These are phyloP conservation scores for Caenorhabditis becei DNA, from an alignment of 2,888 invertebrate species.

Conservation along the genomic window DNA sequence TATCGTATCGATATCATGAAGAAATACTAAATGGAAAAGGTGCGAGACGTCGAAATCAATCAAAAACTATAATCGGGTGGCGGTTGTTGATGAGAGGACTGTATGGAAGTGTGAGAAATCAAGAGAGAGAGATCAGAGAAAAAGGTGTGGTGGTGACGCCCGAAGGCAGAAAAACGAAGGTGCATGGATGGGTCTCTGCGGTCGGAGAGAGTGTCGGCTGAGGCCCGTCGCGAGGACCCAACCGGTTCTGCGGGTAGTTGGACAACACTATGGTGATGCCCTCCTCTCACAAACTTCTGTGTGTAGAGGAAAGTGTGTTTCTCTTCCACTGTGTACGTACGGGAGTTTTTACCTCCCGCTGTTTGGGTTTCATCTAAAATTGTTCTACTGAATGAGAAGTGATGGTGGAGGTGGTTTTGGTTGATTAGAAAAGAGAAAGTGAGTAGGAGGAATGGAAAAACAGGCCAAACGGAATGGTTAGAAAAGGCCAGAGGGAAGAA, in stretches of 20 bases:
- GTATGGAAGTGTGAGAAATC: slow-evolving; percentile 53
- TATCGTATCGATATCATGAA: neutral
- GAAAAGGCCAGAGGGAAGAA: neutral
- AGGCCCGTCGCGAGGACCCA: slow-evolving; percentile 25
- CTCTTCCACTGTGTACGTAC: slow-evolving; percentile 28
- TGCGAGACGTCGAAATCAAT: slow-evolving; percentile 39
- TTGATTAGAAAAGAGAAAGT: neutral
- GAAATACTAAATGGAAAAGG: slow-evolving; percentile 14
- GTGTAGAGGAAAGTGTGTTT: slow-evolving; percentile 10
- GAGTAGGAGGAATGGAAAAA: neutral
- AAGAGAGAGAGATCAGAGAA: slow-evolving; percentile 26
- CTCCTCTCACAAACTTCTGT: slow-evolving; percentile 51
- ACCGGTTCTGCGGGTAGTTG: slow-evolving; percentile 61
- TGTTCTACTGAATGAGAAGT: slow-evolving; percentile 10
- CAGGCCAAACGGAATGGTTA: neutral
- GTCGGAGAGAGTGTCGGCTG: slow-evolving; percentile 44
- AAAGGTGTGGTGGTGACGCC: slow-evolving; percentile 46
- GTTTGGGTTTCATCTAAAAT: slow-evolving; percentile 41
- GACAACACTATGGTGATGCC: slow-evolving; percentile 61
- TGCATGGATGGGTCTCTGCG: slow-evolving; percentile 55
- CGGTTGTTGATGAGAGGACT: slow-evolving; percentile 40
- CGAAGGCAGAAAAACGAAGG: slow-evolving; percentile 24
- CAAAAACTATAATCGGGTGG: slow-evolving; percentile 54
- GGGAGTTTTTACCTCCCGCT: slow-evolving; percentile 56
- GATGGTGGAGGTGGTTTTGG: slow-evolving; percentile 3